These are phyloP conservation scores for Tokudaia muenninki DNA, from an alignment of 2,797 vertebrate genomes.

Conservation along the genomic window DNA sequence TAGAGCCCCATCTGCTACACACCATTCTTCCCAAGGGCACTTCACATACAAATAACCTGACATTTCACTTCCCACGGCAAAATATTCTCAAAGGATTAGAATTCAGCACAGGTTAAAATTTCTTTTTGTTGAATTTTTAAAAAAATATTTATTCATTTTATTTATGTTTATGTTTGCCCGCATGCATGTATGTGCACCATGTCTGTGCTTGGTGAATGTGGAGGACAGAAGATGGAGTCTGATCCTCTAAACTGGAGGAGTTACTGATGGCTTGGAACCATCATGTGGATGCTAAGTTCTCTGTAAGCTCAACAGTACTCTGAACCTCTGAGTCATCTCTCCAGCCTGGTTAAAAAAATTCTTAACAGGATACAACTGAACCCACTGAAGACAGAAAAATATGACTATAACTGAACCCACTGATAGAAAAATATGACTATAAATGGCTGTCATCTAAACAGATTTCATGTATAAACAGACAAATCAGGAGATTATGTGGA, in stretches of 20 bases:
- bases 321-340: background rate
- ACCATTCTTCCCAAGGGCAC: rapidly evolving
- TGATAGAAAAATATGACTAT: background rate
- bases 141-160: background rate
- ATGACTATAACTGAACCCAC: too few relatives aligned
- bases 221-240: background rate
- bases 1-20: background rate
- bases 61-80: background rate
- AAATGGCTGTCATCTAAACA: background rate
- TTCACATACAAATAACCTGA: background rate
- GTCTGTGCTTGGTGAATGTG: background rate
- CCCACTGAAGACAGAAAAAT: too few relatives aligned
- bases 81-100: background rate
- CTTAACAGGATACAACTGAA: slow-evolving; percentile 1
- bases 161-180: background rate
- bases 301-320: background rate
- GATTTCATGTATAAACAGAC: background rate
- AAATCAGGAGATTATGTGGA: background rate
- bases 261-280: background rate
- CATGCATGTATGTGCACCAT: background rate
- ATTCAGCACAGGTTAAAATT: background rate
- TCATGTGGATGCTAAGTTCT: background rate
- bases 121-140: background rate
- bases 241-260: background rate
- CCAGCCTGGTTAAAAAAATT: background rate